phyloP scores from a whole-genome alignment of 2,888 invertebrate species.

The Pseudolycoriella hygida region DNA sequence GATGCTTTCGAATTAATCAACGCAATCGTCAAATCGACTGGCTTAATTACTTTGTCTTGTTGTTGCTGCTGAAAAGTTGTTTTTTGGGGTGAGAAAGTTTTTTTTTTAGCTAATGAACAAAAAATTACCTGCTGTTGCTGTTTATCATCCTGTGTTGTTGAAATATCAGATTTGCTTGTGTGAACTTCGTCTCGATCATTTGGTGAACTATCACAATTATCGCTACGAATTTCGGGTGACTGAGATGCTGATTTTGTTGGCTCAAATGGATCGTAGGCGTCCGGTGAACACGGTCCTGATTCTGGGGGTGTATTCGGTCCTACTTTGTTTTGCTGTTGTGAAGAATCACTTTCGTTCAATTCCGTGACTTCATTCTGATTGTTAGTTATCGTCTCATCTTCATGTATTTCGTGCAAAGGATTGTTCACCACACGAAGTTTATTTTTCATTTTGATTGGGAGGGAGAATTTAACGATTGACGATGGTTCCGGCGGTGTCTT shows the following conservation, averaged over 20 bases:
- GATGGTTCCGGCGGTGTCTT: slow-evolving; percentile 61
- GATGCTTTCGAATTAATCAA: slow-evolving; percentile 32
- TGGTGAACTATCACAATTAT: not conserved
- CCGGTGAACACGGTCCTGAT: slow-evolving; percentile 53
- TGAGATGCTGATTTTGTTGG: slow-evolving; percentile 55
- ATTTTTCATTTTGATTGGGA: slow-evolving; percentile 32
- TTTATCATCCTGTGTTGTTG: slow-evolving; percentile 2
- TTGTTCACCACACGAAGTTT: slow-evolving; percentile 41
- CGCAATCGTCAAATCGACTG: slow-evolving; percentile 40
- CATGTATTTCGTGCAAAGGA: slow-evolving; percentile 35
- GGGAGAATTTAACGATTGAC: slow-evolving; percentile 38
- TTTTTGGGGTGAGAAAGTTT: too few relatives aligned
- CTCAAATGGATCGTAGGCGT: slow-evolving; percentile 82
- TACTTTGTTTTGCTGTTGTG: slow-evolving; percentile 29
- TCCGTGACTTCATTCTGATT: slow-evolving; percentile 16
- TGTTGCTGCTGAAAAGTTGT: slow-evolving; percentile 9
- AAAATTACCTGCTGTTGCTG: slow-evolving; percentile 5
- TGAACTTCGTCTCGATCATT: not conserved
- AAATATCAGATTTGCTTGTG: not conserved
- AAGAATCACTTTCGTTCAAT: slow-evolving; percentile 10
- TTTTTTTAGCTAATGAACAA: too few relatives aligned
- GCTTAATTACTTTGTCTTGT: slow-evolving; percentile 32
- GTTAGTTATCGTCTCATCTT: slow-evolving; percentile 10
- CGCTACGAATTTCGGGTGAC: slow-evolving; percentile 9
- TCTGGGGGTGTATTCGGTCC: slow-evolving; percentile 57